Evolutionary conservation across 2,888 invertebrate genomes (phyloP).

Genomic region (Lasioglossum lativentre): DNA sequence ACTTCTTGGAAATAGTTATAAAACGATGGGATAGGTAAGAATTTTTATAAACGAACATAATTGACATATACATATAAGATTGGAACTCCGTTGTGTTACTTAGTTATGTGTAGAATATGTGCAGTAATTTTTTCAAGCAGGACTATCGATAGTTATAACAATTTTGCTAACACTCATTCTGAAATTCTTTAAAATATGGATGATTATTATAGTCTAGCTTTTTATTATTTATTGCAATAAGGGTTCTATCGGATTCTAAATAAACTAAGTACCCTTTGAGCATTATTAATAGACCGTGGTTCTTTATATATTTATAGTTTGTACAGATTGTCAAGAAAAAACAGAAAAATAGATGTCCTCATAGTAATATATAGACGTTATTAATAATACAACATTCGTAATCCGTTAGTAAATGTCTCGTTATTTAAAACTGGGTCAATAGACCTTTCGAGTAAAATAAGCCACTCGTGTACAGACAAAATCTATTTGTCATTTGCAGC

Average conservation of each 20-base stretch:
- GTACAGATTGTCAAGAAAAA: background rate
- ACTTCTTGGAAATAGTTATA: background rate
- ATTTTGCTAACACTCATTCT: background rate
- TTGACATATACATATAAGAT: background rate
- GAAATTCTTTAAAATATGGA: background rate
- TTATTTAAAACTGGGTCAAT: background rate
- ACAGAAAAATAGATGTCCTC: background rate
- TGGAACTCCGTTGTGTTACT: background rate
- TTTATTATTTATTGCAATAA: background rate
- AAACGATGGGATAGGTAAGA: background rate
- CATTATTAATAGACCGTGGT: background rate
- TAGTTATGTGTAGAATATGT: background rate
- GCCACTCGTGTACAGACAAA: background rate
- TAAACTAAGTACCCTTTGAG: background rate
- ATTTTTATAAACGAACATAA: background rate
- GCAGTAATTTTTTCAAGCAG: too few species aligned
- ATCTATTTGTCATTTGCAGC: too few species aligned
- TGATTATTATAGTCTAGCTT: background rate
- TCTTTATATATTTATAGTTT: background rate
- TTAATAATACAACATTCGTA: background rate
- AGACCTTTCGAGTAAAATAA: background rate
- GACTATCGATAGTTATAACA: background rate
- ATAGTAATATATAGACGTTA: background rate
- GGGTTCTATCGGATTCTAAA: background rate
- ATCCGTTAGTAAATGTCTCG: background rate